A percentile compares a stretch with the other conserved stretches of the same genome.
These are phyloP conservation scores for Mus spretus DNA, from an alignment of 2,797 vertebrate species.

Conservation along the genomic window DNA sequence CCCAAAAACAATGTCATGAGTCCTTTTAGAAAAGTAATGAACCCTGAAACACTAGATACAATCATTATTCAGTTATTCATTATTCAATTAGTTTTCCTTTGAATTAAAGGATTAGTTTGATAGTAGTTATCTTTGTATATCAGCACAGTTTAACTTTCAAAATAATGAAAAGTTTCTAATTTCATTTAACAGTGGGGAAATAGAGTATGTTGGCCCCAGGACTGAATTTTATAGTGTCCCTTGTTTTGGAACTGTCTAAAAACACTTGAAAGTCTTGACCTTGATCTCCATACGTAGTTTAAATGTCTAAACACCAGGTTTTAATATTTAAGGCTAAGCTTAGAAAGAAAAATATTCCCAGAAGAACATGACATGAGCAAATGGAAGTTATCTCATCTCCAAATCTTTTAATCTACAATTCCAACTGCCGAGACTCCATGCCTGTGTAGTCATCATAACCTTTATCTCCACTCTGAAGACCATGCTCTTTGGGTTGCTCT, in stretches of 20 bases:
- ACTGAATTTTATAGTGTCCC: background rate
- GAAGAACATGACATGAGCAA: slow-evolving; percentile 50
- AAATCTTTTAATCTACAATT: slow-evolving; percentile 38
- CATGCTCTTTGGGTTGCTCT: slow-evolving; percentile 36
- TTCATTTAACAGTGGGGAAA: background rate
- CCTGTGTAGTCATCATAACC: slow-evolving; percentile 3
- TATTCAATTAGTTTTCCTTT: background rate
- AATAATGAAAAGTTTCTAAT: background rate
- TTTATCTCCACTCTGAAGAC: slow-evolving; percentile 43
- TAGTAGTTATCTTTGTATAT: slow-evolving; percentile 9
- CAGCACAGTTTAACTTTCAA: slow-evolving; percentile 33
- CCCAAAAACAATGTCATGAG: background rate
- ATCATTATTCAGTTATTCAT: background rate
- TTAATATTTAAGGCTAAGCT: slow-evolving; percentile 63
- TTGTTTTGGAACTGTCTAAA: slow-evolving; percentile 36
- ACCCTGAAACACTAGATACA: background rate
- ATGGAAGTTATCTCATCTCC: slow-evolving; percentile 47
- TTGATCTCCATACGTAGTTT: slow-evolving; percentile 5
- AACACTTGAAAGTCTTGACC: slow-evolving; percentile 41
- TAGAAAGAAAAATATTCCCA: slow-evolving; percentile 4
- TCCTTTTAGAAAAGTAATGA: background rate
- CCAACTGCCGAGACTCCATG: background rate
- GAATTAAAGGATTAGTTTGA: slow-evolving; percentile 27
- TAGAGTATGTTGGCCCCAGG: background rate
- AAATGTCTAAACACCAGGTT: slow-evolving; percentile 49